Evolutionary conservation across 2,113 vertebrate species (phyloP), one percentile per base, ranked within the genome.

Genomic region (Saccopteryx leptura): DNA sequence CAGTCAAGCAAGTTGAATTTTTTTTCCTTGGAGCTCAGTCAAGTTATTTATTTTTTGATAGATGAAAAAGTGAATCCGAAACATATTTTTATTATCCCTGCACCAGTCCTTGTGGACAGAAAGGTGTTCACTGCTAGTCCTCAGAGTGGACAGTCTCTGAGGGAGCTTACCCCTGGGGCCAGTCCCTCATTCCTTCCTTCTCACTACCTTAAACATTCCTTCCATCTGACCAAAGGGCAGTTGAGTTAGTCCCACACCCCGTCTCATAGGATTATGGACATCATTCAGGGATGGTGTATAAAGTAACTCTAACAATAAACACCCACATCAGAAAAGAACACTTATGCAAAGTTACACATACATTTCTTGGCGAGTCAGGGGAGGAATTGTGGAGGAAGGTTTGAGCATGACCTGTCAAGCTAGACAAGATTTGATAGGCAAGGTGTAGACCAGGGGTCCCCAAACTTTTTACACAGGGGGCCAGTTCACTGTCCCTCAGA

Each of bases 81-180:
- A 80, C 60, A n/a, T 87, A 39, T 90, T 96, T 92, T 63, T 86
- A 58, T 63, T 84, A 65, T 66, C 65, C 69, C 2, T 82, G 48
- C 9, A 72, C 4, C 5, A 72, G n/a, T 75, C 50, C n/a, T 65
- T 76, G 4, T 24, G 4, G 60, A 82, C 56, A 86, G 82, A 89
- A 81, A 58, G 54, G 7, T 46, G 68, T 61, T 26, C n/a, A n/a
- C 31, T 12, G 56, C 9, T 31, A 66, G 11, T 31, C 39, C 91
- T 86, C 50, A 23, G 60, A 48, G 28, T 7, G 17, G 7, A 12
- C 7, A 14, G 74, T 84, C 39, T 72, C 48, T 2, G 18, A 79
- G 11, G 65, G 11, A n/a, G 4, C 60, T n/a, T 18, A 63, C n/a
- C 3, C 10, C 12, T 61, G 21, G 46, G 54, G 74, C 33, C 28